Evolutionary conservation across 1,140 invertebrate species (phyloP).

Genomic region (Drosophila nebulosa): DNA sequence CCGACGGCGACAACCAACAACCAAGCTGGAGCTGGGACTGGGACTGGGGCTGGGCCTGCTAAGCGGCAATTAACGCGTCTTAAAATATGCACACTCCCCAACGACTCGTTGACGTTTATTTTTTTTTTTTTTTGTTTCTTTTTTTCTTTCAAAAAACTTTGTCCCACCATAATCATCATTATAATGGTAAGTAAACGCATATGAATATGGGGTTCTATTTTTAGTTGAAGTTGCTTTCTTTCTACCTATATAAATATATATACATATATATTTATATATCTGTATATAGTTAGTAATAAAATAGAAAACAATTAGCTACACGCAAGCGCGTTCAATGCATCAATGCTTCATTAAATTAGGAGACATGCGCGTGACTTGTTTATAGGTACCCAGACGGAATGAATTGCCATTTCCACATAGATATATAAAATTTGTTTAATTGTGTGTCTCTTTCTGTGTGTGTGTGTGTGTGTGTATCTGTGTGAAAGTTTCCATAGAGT

Average conservation of each 20-base stretch:
- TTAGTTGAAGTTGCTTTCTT: conserved; percentile 20
- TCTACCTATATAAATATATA: conserved; percentile 2
- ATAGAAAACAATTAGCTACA: conserved; percentile 69
- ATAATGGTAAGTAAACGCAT: conserved; percentile 51
- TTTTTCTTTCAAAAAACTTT: conserved; percentile 29
- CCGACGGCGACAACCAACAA: conserved; percentile 6
- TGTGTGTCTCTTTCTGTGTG: conserved; percentile 3
- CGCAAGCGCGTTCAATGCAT: conserved; percentile 60
- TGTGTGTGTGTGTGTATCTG: not conserved
- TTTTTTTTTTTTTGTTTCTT: not conserved
- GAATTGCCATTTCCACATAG: conserved; percentile 44
- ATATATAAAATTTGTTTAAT: conserved; percentile 2
- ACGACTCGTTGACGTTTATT: not conserved
- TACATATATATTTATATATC: no score
- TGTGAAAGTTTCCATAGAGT: not conserved
- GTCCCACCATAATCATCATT: conserved; percentile 30
- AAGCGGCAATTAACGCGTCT: conserved; percentile 71
- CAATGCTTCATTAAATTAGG: conserved; percentile 64
- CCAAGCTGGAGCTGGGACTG: not conserved
- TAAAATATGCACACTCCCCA: conserved; percentile 27
- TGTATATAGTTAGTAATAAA: conserved; percentile 54
- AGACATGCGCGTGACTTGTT: conserved; percentile 37
- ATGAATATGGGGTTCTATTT: conserved; percentile 27
- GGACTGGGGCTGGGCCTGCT: conserved; percentile 29
- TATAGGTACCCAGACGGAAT: conserved; percentile 12